Evolutionary conservation across 1,140 invertebrate species (phyloP).

Genomic region (Campoletis sonorensis): DNA sequence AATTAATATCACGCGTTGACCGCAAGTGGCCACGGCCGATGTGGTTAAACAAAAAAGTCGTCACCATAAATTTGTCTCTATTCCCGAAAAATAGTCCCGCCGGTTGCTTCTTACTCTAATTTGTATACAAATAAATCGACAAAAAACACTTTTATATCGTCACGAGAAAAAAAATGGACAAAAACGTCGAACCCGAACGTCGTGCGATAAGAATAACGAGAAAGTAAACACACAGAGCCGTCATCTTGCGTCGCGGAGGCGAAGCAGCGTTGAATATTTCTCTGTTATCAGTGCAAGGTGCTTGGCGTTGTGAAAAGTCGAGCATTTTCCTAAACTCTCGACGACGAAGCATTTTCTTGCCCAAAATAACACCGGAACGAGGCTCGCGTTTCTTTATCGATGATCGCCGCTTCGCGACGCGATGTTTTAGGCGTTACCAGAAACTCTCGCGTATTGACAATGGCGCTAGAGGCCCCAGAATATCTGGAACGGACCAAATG

Average conservation of each 20-base stretch:
- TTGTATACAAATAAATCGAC: too few species aligned
- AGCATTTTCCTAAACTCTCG: background rate
- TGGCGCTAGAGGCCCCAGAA: too few species aligned
- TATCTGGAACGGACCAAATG: too few species aligned
- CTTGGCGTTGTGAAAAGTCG: background rate
- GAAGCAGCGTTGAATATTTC: background rate
- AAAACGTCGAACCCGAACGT: too few species aligned
- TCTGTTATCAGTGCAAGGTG: conserved; percentile 9
- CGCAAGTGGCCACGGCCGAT: too few species aligned
- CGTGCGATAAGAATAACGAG: background rate
- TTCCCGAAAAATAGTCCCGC: too few species aligned
- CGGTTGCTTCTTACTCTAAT: too few species aligned
- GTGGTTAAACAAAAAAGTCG: too few species aligned
- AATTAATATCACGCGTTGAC: too few species aligned
- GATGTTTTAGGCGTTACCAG: background rate
- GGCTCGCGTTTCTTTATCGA: background rate
- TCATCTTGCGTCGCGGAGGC: background rate
- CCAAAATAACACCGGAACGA: background rate
- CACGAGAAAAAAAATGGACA: background rate
- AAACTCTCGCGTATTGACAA: too few species aligned
- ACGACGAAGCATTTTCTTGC: background rate
- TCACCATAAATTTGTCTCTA: too few species aligned
- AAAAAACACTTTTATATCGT: too few species aligned
- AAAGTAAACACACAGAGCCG: background rate
- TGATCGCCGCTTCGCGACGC: background rate